These are phyloP conservation scores for Drosophila villosipedis DNA, from an alignment of 2,888 invertebrate genomes.

Conservation along the genomic window DNA sequence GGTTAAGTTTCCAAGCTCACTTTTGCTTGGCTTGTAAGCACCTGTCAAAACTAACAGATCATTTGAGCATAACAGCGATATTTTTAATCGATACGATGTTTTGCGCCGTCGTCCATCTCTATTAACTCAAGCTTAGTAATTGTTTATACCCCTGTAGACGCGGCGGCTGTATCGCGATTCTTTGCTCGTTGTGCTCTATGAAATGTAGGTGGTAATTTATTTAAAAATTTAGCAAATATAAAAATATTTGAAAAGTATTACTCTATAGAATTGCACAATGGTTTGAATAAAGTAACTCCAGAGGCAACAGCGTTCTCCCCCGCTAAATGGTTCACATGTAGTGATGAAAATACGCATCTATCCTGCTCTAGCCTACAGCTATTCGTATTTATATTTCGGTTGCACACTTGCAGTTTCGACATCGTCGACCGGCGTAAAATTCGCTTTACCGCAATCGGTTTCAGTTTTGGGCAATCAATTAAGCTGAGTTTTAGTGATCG, in stretches of 20 bases:
- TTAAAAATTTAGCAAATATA: constrained; percentile 10
- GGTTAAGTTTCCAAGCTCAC: neutral
- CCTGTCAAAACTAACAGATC: constrained; percentile 6
- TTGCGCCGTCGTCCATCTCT: constrained; percentile 29
- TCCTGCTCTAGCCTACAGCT: constrained; percentile 28
- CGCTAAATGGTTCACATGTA: constrained; percentile 16
- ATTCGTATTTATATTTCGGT: constrained; percentile 15
- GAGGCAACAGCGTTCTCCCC: constrained; percentile 1
- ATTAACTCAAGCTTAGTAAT: constrained; percentile 42
- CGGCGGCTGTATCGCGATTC: constrained; percentile 8
- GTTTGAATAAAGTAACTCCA: constrained; percentile 4
- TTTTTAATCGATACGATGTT: constrained; percentile 24
- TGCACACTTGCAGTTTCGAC: constrained; percentile 29
- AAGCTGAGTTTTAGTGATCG: constrained; percentile 19
- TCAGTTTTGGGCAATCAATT: constrained; percentile 17
- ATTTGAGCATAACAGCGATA: constrained; percentile 17
- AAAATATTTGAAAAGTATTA: constrained; percentile 10
- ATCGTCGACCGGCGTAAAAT: constrained; percentile 33
- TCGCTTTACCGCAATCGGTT: constrained; percentile 4
- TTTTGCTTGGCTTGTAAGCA: neutral
- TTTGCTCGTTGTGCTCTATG: constrained; percentile 3
- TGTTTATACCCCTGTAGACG: constrained; percentile 31
- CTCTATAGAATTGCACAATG: neutral
- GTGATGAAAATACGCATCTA: constrained; percentile 38
- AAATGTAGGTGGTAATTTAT: constrained; percentile 14